A percentile compares a stretch with the other conserved stretches of the same genome.
Evolutionary conservation across 2,888 invertebrate genomes (phyloP).

Genomic region (Mesorhabditis sp.): DNA sequence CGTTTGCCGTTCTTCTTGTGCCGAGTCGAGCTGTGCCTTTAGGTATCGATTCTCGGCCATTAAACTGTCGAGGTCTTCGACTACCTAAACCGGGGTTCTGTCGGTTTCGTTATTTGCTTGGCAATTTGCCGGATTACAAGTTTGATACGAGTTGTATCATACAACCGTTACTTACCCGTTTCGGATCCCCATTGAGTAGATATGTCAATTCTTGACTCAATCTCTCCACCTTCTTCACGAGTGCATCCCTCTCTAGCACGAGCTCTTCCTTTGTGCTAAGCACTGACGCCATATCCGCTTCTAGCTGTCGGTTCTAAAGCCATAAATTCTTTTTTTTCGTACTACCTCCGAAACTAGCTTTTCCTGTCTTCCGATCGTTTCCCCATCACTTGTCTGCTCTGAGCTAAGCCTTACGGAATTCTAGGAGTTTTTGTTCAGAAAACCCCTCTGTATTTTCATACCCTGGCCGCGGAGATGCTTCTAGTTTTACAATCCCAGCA

Average conservation of each 20-base stretch:
- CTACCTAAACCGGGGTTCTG: conserved; percentile 24
- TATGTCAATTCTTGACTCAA: conserved; percentile 34
- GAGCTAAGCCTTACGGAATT: neutral
- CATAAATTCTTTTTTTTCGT: neutral
- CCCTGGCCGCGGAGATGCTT: neutral
- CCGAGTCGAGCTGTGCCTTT: conserved; percentile 63
- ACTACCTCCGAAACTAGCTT: conserved; percentile 14
- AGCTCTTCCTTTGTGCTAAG: conserved; percentile 40
- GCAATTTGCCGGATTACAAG: conserved; percentile 10
- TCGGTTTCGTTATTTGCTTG: neutral
- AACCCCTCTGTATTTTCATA: neutral
- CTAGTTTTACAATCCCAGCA: neutral
- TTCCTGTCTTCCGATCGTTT: conserved; percentile 12
- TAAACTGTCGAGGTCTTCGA: conserved; percentile 39
- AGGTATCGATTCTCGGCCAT: conserved; percentile 61
- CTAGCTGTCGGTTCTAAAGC: conserved; percentile 33
- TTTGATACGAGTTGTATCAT: neutral
- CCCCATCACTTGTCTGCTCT: conserved; percentile 1
- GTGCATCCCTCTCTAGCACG: conserved; percentile 30
- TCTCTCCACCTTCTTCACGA: conserved; percentile 28
- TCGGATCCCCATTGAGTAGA: conserved; percentile 38
- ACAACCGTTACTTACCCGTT: conserved; percentile 20
- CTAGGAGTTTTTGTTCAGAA: neutral
- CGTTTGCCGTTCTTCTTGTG: conserved; percentile 67
- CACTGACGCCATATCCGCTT: conserved; percentile 33